phyloP scores from a whole-genome alignment of 2,888 invertebrate species.

The Sisyra terminalis region DNA sequence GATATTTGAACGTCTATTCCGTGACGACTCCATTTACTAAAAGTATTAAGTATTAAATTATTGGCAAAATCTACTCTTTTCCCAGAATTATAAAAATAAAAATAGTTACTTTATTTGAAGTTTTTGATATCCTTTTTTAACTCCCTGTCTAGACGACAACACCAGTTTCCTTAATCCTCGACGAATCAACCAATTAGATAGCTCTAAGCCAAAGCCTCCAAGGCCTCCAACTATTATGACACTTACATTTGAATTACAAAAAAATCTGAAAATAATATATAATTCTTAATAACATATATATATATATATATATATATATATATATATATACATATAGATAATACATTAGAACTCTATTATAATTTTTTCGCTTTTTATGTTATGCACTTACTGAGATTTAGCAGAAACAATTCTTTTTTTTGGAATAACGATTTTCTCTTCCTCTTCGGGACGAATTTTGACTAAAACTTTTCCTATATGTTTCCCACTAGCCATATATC shows the following conservation, averaged over 20 bases:
- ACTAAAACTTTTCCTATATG: conserved; percentile 58
- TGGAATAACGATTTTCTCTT: conserved; percentile 22
- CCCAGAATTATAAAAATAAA: no score
- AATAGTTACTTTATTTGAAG: conserved; percentile 41
- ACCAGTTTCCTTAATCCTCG: conserved; percentile 66
- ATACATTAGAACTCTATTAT: no score
- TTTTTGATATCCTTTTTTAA: conserved; percentile 68
- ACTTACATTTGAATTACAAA: conserved; percentile 30
- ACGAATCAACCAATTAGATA: conserved; percentile 71
- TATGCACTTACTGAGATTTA: conserved; percentile 23
- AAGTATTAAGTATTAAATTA: conserved; percentile 7
- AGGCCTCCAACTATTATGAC: conserved; percentile 64
- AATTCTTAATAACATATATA: no score
- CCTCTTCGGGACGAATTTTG: conserved; percentile 21
- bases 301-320: no score
- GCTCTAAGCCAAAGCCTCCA: conserved; percentile 83
- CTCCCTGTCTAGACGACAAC: conserved; percentile 63
- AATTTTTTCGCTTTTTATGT: no score
- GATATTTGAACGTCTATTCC: conserved; percentile 52
- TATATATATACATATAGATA: no score
- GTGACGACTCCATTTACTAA: conserved; percentile 50
- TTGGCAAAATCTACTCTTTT: no score
- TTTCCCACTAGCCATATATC: conserved; percentile 47
- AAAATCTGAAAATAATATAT: conserved; percentile 25
- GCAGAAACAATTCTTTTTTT: conserved; percentile 22